Evolutionary conservation across 2,888 invertebrate species (phyloP).

Genomic region (Meta bourneti): DNA sequence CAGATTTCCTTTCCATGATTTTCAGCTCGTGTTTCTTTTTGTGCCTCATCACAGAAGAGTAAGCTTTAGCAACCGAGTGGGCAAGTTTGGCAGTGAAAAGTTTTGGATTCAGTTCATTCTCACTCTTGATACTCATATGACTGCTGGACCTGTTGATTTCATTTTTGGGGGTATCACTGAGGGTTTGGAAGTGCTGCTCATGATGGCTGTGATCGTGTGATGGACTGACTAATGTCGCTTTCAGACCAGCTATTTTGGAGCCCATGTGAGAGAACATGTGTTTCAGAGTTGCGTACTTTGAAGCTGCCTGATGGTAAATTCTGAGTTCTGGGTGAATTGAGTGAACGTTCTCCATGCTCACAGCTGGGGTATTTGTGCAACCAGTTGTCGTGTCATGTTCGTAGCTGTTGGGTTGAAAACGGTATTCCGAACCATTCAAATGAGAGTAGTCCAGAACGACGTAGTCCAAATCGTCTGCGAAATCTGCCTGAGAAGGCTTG

Average conservation of each 20-base stretch:
- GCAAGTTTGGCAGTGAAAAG: slow-evolving; percentile 78
- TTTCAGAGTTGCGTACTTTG: slow-evolving; percentile 79
- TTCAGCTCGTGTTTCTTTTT: slow-evolving; percentile 79
- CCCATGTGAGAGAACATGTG: slow-evolving; percentile 79
- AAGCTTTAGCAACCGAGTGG: slow-evolving; percentile 80
- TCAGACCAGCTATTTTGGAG: slow-evolving; percentile 76
- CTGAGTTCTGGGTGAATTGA: slow-evolving; percentile 89
- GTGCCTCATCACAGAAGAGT: slow-evolving; percentile 80
- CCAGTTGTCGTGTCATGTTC: slow-evolving; percentile 80
- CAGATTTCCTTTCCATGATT: slow-evolving; percentile 46
- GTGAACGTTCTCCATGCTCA: slow-evolving; percentile 82
- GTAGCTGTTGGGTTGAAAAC: slow-evolving; percentile 71
- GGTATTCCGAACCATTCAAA: slow-evolving; percentile 63
- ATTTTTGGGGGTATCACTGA: slow-evolving; percentile 37
- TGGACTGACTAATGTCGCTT: slow-evolving; percentile 65
- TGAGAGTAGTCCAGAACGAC: slow-evolving; percentile 80
- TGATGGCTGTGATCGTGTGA: slow-evolving; percentile 36
- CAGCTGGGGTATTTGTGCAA: slow-evolving; percentile 80
- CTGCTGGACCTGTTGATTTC: slow-evolving; percentile 58
- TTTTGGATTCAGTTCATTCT: slow-evolving; percentile 75
- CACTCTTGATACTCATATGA: slow-evolving; percentile 70
- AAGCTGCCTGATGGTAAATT: slow-evolving; percentile 86
- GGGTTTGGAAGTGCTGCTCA: slow-evolving; percentile 18
- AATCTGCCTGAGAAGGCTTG: slow-evolving; percentile 84
- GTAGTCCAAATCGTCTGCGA: slow-evolving; percentile 85